These are phyloP conservation scores for Conus ventricosus DNA, from an alignment of 1,140 invertebrate species.

Conservation along the genomic window DNA sequence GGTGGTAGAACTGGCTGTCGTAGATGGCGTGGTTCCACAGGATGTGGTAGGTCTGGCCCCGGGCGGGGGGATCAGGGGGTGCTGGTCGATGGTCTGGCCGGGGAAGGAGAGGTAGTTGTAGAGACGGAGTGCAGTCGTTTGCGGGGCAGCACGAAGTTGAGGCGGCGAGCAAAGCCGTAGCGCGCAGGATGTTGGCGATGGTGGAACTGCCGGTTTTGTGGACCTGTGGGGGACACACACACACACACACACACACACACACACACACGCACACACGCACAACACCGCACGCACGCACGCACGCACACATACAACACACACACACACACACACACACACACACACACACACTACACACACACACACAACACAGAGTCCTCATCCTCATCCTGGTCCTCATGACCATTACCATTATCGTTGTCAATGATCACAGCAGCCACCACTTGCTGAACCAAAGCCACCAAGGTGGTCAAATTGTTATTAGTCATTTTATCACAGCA, in stretches of 20 bases:
- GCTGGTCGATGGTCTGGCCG: slow-evolving; percentile 31
- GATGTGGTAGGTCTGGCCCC: slow-evolving; percentile 52
- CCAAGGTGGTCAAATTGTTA: too few species aligned
- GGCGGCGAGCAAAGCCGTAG: slow-evolving; percentile 39
- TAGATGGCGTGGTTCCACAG: slow-evolving; percentile 61
- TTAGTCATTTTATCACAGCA: too few species aligned
- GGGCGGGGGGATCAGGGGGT: slow-evolving; percentile 36
- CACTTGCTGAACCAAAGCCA: too few species aligned
- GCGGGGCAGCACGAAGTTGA: slow-evolving; percentile 49
- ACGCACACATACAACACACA: background rate
- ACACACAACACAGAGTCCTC: background rate
- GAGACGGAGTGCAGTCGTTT: slow-evolving; percentile 20
- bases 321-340: background rate
- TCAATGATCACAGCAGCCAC: too few species aligned
- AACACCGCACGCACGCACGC: too few species aligned
- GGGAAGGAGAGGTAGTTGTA: slow-evolving; percentile 40
- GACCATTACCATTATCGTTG: too few species aligned
- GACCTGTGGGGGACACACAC: background rate
- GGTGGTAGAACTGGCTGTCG: slow-evolving; percentile 45
- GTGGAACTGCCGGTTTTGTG: slow-evolving; percentile 56
- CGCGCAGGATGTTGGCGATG: slow-evolving; percentile 52
- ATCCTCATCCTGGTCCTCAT: too few species aligned
- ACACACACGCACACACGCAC: background rate
- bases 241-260: background rate
- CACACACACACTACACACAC: too few species aligned